Evolutionary conservation across 2,797 vertebrate genomes (phyloP).

Genomic region (Crocodylus rhombifer): DNA sequence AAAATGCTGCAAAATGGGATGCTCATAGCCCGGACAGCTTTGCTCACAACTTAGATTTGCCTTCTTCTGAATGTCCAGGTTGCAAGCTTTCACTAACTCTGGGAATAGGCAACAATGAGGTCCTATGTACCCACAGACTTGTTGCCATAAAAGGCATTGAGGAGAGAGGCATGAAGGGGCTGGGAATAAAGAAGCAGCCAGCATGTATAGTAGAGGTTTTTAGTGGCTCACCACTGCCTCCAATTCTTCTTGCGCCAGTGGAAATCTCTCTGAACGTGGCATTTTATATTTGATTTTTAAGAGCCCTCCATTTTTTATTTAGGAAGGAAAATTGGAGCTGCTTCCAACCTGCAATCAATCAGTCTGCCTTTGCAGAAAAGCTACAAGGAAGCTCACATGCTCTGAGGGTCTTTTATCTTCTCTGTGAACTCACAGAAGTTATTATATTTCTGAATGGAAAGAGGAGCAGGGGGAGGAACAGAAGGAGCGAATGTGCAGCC

Average conservation of each 20-base stretch:
- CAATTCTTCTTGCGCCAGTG: constrained; percentile 67
- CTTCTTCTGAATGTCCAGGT: constrained; percentile 20
- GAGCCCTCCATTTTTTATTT: constrained; percentile 81
- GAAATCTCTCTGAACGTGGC: constrained; percentile 68
- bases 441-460: constrained; percentile 46
- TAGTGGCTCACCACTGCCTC: constrained; percentile 63
- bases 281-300: constrained; percentile 83
- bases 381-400: constrained; percentile 62
- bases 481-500: neutral
- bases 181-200: constrained; percentile 70
- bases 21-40: constrained; percentile 35
- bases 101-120: constrained; percentile 39
- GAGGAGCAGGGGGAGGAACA: neutral
- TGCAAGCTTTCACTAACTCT: constrained; percentile 56
- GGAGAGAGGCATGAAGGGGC: constrained; percentile 27
- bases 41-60: constrained; percentile 26
- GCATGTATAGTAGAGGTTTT: constrained; percentile 34
- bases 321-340: constrained; percentile 76
- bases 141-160: constrained; percentile 56
- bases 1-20: constrained; percentile 11
- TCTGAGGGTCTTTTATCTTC: constrained; percentile 63
- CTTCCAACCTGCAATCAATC: constrained; percentile 77
- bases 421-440: constrained; percentile 63
- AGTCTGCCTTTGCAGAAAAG: constrained; percentile 53
- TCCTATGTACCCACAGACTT: constrained; percentile 57